Conservation (phyloP, 2,113 vertebrate genomes). For the Eclectus roratus region DNA sequence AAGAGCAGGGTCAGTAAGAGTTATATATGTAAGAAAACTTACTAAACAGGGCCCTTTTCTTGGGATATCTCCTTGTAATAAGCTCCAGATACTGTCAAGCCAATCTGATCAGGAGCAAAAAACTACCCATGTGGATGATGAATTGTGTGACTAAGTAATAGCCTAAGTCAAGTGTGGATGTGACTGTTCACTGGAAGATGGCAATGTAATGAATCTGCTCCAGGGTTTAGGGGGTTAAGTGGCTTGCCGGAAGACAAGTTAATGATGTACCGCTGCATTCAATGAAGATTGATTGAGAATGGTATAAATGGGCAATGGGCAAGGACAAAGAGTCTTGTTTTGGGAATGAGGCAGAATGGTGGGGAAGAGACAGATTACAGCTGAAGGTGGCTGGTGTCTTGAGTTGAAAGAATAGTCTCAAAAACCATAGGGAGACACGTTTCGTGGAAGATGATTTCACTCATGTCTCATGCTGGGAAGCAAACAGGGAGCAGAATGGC, state of each 20-base stretch:
- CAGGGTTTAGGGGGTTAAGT: slow-evolving; percentile 43
- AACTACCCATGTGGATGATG: slow-evolving; percentile 26
- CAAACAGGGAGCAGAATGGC: not conserved
- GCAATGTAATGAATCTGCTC: slow-evolving; percentile 30
- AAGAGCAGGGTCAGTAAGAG: not conserved
- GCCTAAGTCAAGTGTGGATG: not conserved
- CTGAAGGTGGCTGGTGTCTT: slow-evolving; percentile 4
- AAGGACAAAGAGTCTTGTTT: slow-evolving; percentile 66
- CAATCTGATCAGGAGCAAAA: not conserved
- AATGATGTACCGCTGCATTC: slow-evolving; percentile 65
- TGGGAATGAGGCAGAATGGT: not conserved
- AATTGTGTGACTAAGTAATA: not conserved
- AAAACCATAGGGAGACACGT: not conserved
- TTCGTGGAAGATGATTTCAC: not conserved
- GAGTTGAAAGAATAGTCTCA: not conserved
- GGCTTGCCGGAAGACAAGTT: slow-evolving; percentile 53
- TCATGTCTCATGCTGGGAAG: not conserved
- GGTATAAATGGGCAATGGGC: slow-evolving; percentile 32
- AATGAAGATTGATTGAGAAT: slow-evolving; percentile 55
- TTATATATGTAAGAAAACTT: not conserved
- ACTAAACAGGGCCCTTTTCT: not conserved
- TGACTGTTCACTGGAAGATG: not conserved
- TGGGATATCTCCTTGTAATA: not conserved
- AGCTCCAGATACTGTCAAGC: not conserved
- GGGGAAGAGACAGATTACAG: not conserved